Base-by-base conservation (phyloP, 2,888 invertebrate species). In the Aricia artaxerxes region DNA sequence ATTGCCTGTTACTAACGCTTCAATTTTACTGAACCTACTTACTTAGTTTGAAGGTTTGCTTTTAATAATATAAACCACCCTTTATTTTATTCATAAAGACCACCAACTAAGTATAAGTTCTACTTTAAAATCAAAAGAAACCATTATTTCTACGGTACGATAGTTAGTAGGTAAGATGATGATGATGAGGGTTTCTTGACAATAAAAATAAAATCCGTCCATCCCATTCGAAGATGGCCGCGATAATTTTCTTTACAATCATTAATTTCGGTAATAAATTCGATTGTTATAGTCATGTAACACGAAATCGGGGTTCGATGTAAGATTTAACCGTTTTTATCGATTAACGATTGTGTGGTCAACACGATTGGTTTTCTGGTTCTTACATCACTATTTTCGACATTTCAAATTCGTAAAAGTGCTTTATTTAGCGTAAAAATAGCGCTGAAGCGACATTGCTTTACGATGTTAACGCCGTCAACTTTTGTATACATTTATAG, bases 331-430 rank as follows among this genome's bases (percentile, higher is more conserved):
- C 92, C 91, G 91, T 92, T 92, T 91, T 90, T 89, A 92, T 89
- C 87, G 89, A 86, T 86, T 81, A 82, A 83, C 86, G 88, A 89
- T 92, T 92, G 92, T 91, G 90, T 90, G 89, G 90, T 87, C 90
- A 89, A 89, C 91, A 92, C 90, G 92, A 91, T 87, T 87, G 78
- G 73, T 80, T 80, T 81, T 79, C 64, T 61, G 9, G 40, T 72
- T 72, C 80, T 81, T 79, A 76, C 75, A 53, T 24, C 31, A 53
- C 24, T 49, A 53, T 49, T 53, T 44, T 69, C 35, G 64, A 69
- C 16, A 44, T 75, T 53, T 57, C 1, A 31, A 76, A 69, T 69
- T 69, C 4, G 13, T 31, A 35, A 11, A 31, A 4, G 7, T 24
- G 24, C 61, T 7, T 7, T 6, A 61, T 24, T 61, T 6, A 60